Percentiles rank a stretch among this genome's conserved stretches.
Conservation (phyloP, 1,140 invertebrate species). For the Pseudomyrmex sp. region DNA sequence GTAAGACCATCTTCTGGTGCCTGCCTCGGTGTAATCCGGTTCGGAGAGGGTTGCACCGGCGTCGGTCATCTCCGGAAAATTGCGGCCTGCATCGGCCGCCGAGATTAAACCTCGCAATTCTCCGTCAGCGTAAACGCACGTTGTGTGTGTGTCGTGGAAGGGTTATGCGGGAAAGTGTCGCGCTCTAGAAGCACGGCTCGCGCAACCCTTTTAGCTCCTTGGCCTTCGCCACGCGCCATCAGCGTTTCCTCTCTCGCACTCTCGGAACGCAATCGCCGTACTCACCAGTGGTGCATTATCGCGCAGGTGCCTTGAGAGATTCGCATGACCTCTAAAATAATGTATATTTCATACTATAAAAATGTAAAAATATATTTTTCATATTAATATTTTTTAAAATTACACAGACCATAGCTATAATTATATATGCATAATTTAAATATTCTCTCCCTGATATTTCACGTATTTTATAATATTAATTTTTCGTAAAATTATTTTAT, state of each 20-base stretch:
- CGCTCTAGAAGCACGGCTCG: constrained; percentile 47
- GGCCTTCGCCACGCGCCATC: constrained; percentile 58
- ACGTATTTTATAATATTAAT: too few species aligned
- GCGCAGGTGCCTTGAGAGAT: not conserved
- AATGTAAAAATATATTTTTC: too few species aligned
- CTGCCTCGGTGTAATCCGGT: constrained; percentile 34
- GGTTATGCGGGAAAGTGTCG: constrained; percentile 47
- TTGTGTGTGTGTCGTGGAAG: not conserved
- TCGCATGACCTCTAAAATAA: not conserved
- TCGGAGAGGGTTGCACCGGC: constrained; percentile 25
- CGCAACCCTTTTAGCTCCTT: constrained; percentile 60
- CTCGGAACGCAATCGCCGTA: constrained; percentile 5
- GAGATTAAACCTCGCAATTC: constrained; percentile 59
- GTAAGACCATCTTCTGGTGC: constrained; percentile 31
- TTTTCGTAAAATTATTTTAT: too few species aligned
- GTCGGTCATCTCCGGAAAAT: constrained; percentile 60
- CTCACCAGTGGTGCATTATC: constrained; percentile 39
- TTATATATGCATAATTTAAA: too few species aligned
- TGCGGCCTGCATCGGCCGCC: constrained; percentile 42
- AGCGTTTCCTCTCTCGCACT: constrained; percentile 34
- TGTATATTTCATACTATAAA: too few species aligned
- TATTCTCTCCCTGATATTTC: too few species aligned
- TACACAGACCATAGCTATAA: too few species aligned
- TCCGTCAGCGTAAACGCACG: constrained; percentile 8
- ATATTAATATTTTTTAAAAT: too few species aligned